Evolutionary conservation across 2,797 vertebrate genomes (phyloP).

Genomic region (Phalloptychus januarius): DNA sequence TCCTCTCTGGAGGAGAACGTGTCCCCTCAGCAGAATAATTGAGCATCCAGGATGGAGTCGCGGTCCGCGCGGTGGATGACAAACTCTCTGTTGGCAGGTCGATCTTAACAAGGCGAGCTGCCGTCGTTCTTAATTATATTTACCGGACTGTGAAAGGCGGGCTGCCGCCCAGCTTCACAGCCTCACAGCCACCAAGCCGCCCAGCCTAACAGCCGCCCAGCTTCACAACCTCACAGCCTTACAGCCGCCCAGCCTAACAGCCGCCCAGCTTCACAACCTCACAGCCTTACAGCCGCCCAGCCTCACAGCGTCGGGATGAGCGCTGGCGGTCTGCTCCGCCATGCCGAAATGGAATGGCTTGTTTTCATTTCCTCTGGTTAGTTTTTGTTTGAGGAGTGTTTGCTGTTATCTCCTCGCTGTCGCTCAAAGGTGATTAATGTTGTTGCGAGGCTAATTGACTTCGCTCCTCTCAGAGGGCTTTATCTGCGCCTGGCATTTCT

Average conservation of each 20-base stretch:
- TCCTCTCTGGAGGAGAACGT: slow-evolving; percentile 41
- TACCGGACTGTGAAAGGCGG: slow-evolving; percentile 20
- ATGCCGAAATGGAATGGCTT: slow-evolving; percentile 46
- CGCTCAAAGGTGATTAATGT: slow-evolving; percentile 59
- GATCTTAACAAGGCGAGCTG: slow-evolving; percentile 59
- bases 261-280: too few species aligned
- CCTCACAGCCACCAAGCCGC: too few species aligned
- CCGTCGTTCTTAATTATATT: slow-evolving; percentile 57
- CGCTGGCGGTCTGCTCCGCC: not conserved
- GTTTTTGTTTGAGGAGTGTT: slow-evolving; percentile 27
- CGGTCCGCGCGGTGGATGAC: slow-evolving; percentile 52
- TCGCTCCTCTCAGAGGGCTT: slow-evolving; percentile 43
- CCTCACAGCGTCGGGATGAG: slow-evolving; percentile 11
- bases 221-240: too few species aligned
- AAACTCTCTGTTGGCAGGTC: slow-evolving; percentile 56
- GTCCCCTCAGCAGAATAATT: slow-evolving; percentile 45
- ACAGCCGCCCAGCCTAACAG: too few species aligned
- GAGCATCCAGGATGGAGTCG: slow-evolving; percentile 31
- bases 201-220: too few species aligned
- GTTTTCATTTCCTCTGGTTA: slow-evolving; percentile 55
- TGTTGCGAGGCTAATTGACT: slow-evolving; percentile 54
- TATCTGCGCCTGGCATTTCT: slow-evolving; percentile 38
- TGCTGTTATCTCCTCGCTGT: slow-evolving; percentile 52
- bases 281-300: too few species aligned
- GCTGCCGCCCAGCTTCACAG: too few species aligned